Evolutionary conservation across 2,888 invertebrate genomes (phyloP).

Genomic region (Pterostichus madidus): DNA sequence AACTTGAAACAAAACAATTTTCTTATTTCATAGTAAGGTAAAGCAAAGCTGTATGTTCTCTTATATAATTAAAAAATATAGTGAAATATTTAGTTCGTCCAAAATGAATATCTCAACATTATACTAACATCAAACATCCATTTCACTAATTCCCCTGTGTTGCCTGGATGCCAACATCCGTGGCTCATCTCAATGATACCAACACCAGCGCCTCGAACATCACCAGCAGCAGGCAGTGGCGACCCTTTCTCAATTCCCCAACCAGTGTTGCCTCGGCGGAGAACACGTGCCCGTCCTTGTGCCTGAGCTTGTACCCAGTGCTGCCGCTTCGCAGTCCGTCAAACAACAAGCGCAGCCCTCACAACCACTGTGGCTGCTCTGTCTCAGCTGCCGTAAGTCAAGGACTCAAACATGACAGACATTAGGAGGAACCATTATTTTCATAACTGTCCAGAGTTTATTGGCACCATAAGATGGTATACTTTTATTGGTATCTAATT

Average conservation of each 20-base stretch:
- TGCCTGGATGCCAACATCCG: too few relatives aligned
- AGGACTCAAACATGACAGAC: neutral
- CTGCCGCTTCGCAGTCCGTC: neutral
- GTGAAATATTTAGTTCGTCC: too few relatives aligned
- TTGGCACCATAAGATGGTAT: too few relatives aligned
- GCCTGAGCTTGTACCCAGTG: neutral
- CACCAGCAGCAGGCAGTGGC: slow-evolving; percentile 22
- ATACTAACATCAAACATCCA: too few relatives aligned
- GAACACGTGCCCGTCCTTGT: slow-evolving; percentile 22
- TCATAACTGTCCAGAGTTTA: too few relatives aligned
- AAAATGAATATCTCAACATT: too few relatives aligned
- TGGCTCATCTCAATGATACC: slow-evolving; percentile 14
- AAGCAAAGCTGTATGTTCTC: too few relatives aligned
- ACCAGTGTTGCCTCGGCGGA: neutral
- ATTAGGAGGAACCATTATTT: neutral
- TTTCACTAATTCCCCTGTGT: too few relatives aligned
- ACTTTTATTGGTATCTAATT: too few relatives aligned
- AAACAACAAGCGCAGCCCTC: neutral
- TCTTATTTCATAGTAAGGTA: too few relatives aligned
- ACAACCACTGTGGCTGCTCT: slow-evolving; percentile 1
- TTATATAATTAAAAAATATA: too few relatives aligned
- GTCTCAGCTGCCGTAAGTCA: neutral
- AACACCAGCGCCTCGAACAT: neutral
- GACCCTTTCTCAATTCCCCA: slow-evolving; percentile 18
- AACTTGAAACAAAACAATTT: too few relatives aligned